Base-by-base conservation (phyloP, 1,140 invertebrate genomes). In the Drosophila kikkawai region DNA sequence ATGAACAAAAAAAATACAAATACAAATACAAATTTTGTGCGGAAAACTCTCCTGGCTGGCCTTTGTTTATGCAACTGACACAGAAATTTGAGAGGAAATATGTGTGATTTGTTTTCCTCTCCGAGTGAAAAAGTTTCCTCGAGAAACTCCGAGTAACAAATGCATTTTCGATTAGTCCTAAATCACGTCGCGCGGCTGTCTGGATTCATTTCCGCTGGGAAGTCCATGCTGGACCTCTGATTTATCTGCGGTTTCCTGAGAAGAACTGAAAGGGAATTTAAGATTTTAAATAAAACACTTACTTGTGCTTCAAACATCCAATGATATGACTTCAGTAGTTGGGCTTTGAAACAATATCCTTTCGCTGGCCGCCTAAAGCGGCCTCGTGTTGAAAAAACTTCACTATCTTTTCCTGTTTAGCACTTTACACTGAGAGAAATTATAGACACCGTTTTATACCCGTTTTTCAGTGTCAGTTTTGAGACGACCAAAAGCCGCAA, bases 111-210 rank as follows among this genome's bases (percentile, higher is more conserved):
- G 36, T 53, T 60, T 47, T 73, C 42, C 22, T 19, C 11, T 37
- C 34, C 15, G 50, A 67, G 73, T 66, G 63, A 55, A 63, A 56
- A 76, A 82, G 67, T 74, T 45, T 56, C 19, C 34, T 15, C 22
- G 34, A 57, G 61, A 68, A 68, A 47, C 45, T 57, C 55, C 55
- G 58, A 65, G 51, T 70, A 88, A 86, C 80, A 83, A 88, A 87
- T 87, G 80, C 80, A 88, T 80, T 87, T 87, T 87, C 80, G 84
- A 87, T 87, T 83, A 84, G 84, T 85, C 74, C 77, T 87, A 75
- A 88, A 83, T 83, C 84, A 83, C 77, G 80, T 79, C 63, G 79
- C 67, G 17, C 34, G 17, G 17, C 63, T 75, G 75, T 79, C 82
- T 51, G 50, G 58, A 26, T 77, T 77, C 73, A 87, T 87, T 87